Evolutionary conservation across 2,113 vertebrate species (phyloP).

Genomic region (Murina feae): DNA sequence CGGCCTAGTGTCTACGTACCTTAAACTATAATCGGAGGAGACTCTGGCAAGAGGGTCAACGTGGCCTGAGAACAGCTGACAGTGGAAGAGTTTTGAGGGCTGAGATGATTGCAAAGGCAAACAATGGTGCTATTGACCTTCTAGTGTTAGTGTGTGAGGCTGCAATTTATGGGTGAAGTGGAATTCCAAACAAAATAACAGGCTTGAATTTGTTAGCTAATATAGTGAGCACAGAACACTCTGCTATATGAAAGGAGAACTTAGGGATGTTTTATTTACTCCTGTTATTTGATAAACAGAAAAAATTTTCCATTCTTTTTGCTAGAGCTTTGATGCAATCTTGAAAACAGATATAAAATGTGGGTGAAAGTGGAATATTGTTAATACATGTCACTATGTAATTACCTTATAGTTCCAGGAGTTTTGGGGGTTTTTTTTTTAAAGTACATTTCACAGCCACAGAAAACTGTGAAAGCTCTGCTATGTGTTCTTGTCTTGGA

Average conservation of each 20-base stretch:
- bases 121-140: conserved; percentile 35
- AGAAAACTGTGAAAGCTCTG: neutral
- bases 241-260: conserved; percentile 52
- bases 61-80: conserved; percentile 75
- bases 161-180: conserved; percentile 18
- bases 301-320: conserved; percentile 58
- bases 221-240: conserved; percentile 47
- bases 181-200: conserved; percentile 51
- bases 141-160: neutral
- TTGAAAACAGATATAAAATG: conserved; percentile 28
- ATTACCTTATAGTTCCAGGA: neutral
- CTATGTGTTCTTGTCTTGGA: neutral
- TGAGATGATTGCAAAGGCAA: conserved; percentile 16
- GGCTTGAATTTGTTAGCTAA: conserved; percentile 32
- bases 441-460: neutral
- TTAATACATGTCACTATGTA: neutral
- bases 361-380: neutral
- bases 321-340: conserved; percentile 34
- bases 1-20: conserved; percentile 2
- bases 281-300: conserved; percentile 64
- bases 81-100: conserved; percentile 38
- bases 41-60: conserved; percentile 77
- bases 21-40: conserved; percentile 78
- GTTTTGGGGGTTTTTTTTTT: neutral
- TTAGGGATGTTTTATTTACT: conserved; percentile 35